Evolutionary conservation across 2,113 vertebrate genomes (phyloP), one percentile per base, ranked within the genome.

Genomic region (Mus pahari): DNA sequence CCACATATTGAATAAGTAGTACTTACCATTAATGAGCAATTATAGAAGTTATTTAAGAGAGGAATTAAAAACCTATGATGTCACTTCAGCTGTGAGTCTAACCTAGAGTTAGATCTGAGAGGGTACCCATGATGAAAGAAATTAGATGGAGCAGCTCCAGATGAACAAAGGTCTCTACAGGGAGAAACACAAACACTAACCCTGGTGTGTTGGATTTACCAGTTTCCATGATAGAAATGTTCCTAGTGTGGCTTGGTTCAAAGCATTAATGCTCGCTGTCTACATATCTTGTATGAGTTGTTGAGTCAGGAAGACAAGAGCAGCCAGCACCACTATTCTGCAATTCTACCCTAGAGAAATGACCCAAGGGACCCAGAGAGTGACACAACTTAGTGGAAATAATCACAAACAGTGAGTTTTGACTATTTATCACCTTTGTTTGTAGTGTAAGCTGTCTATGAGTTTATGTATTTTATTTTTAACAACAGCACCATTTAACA

Each of bases 221-320:
- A 82, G 9, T 53, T 74, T 79, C 66, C 82, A 4, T 71, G 36
- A 20, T 31, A 26, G 42, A 28, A 55, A 62, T 31, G 4, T 16
- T 31, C 39, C 50, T 17, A 68, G 22, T 31, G 0, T 24, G 19
- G 26, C 36, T 48, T 55, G 6, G 20, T 86, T 71, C 11, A 48
- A 90, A 31, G 11, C 20, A 0, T 22, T 45, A 5, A 0, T 53
- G 3, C 5, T 42, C 14, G 36, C 0, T 8, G 10, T 50, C 19
- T 70, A n/a, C 22, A 17, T n/a, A n/a, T n/a, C n/a, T n/a, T n/a
- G n/a, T n/a, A n/a, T n/a, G n/a, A n/a, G n/a, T n/a, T 11, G 11
- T 31, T 42, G 50, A 73, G 2, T 22, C 28, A 19, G 14, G 28
- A 66, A 92, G 55, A 36, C 24, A 55, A 13, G 11, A 1, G 0